Evolutionary conservation across 2,113 vertebrate species (phyloP).

Genomic region (Hirundichthys speculiger): DNA sequence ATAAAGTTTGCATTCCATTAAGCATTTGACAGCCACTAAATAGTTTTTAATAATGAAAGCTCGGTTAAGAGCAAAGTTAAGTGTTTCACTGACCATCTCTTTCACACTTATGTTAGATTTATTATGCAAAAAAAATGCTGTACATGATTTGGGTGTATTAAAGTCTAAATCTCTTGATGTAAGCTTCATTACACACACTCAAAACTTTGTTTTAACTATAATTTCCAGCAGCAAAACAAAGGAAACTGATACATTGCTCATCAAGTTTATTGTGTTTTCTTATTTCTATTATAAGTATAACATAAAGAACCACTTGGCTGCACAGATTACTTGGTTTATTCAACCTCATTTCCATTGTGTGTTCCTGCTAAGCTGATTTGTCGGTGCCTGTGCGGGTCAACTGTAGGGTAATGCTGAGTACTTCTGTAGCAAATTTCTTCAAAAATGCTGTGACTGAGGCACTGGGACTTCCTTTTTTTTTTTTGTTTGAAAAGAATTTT

Average conservation of each 20-base stretch:
- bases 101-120: no score
- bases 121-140: no score
- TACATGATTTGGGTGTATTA: no score
- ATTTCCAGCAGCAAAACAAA: not conserved
- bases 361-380: constrained; percentile 11
- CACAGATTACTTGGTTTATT: no score
- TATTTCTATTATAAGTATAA: not conserved
- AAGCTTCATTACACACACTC: not conserved
- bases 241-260: not conserved
- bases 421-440: constrained; percentile 8
- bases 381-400: constrained; percentile 9
- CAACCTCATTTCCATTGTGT: constrained; percentile 1
- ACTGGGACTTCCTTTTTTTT: not conserved
- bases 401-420: constrained; percentile 8
- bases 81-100: no score
- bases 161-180: no score
- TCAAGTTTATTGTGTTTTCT: not conserved
- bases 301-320: no score
- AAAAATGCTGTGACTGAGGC: constrained; percentile 16
- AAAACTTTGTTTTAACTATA: not conserved
- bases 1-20: no score
- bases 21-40: no score
- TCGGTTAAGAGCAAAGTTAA: no score
- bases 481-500: constrained; percentile 1
- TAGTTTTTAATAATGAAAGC: no score